Percentiles rank a stretch among this genome's conserved stretches.
phyloP scores from a whole-genome alignment of 2,888 invertebrate genomes.

The Platerodrilus igneus region DNA sequence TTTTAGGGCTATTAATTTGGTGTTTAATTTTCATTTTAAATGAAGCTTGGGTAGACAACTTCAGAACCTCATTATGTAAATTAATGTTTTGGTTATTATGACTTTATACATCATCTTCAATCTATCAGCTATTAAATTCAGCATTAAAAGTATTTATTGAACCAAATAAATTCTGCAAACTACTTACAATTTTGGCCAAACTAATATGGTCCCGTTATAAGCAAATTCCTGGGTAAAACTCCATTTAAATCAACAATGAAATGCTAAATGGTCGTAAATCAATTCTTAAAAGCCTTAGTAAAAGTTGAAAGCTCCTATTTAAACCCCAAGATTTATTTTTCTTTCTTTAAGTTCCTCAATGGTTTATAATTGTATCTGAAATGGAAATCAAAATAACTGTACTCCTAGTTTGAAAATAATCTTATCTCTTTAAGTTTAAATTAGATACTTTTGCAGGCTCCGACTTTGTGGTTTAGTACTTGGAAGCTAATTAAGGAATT shows the following conservation, averaged over 20 bases:
- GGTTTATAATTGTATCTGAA: too few species aligned
- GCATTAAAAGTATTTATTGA: too few species aligned
- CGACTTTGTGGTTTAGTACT: too few species aligned
- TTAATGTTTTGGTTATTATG: slow-evolving; percentile 17
- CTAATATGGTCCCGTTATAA: slow-evolving; percentile 5
- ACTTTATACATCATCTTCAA: too few species aligned
- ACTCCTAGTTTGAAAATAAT: too few species aligned
- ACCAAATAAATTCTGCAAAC: slow-evolving; percentile 2
- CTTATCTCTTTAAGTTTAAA: too few species aligned
- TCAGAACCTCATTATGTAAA: slow-evolving; percentile 19
- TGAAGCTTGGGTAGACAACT: slow-evolving; percentile 12
- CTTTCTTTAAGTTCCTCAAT: too few species aligned
- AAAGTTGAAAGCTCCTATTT: slow-evolving; percentile 33
- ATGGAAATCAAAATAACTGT: too few species aligned
- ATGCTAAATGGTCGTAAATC: slow-evolving; percentile 41
- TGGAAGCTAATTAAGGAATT: slow-evolving; percentile 35
- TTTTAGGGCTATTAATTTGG: slow-evolving; percentile 25
- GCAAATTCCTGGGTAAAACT: slow-evolving; percentile 10
- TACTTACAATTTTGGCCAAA: background rate
- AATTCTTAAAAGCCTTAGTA: slow-evolving; percentile 37
- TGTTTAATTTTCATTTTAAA: slow-evolving; percentile 22
- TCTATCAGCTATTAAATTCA: too few species aligned
- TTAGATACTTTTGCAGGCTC: too few species aligned
- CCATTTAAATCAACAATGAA: slow-evolving; percentile 37
- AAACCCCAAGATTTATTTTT: slow-evolving; percentile 16